Conservation (phyloP, 2,888 invertebrate genomes). For the Ophioninae sp. region DNA sequence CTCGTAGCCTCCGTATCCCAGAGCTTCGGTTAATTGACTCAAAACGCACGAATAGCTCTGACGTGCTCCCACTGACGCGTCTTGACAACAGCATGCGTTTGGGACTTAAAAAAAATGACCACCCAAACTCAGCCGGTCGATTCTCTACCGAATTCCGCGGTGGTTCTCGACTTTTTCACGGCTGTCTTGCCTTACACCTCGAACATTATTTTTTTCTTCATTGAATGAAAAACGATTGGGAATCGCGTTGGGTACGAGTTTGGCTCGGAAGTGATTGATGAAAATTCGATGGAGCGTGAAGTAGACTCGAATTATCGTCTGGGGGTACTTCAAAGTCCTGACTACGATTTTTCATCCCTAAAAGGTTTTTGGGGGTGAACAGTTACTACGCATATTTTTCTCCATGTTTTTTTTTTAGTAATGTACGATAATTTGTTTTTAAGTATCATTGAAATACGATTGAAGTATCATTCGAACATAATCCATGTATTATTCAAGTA, state of each 20-base stretch:
- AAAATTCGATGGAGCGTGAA: conserved; percentile 2
- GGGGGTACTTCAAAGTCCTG: neutral
- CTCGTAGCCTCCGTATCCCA: conserved; percentile 20
- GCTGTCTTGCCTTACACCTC: conserved; percentile 1
- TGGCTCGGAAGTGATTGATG: conserved; percentile 1
- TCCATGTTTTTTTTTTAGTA: no score
- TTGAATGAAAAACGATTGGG: neutral
- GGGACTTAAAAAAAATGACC: conserved; percentile 46
- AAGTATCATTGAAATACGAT: no score
- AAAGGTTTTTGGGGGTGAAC: neutral
- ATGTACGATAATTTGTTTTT: no score
- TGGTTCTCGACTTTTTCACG: conserved; percentile 39
- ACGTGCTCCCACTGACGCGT: conserved; percentile 69
- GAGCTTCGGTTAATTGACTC: conserved; percentile 75
- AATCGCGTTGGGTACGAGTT: conserved; percentile 14
- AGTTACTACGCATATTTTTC: no score
- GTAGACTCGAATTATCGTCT: neutral
- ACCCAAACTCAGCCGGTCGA: conserved; percentile 46
- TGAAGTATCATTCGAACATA: no score
- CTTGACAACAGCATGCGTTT: conserved; percentile 67
- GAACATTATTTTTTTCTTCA: neutral
- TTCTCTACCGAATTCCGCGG: conserved; percentile 22
- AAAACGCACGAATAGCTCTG: conserved; percentile 68
- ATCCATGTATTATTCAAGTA: no score
- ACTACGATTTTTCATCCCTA: neutral